phyloP scores from a whole-genome alignment of 30 jellyfish, hydroid and myxozoan genomes.

The Pseudorhiza aurosa region DNA sequence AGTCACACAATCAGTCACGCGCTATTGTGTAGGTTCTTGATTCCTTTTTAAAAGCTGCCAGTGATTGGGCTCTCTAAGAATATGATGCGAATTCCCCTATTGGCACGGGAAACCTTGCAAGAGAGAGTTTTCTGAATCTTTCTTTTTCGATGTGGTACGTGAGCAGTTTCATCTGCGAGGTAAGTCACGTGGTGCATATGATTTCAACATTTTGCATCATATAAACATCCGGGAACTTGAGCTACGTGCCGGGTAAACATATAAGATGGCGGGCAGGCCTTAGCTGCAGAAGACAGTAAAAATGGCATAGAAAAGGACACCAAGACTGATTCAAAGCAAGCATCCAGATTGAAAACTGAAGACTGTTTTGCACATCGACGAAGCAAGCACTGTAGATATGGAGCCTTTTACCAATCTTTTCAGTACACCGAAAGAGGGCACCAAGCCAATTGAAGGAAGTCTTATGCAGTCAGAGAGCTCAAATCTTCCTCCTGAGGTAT shows the following conservation, averaged over 20 bases:
- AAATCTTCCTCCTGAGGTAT: conserved; percentile 79
- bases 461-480: conserved; percentile 57
- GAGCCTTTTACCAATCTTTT: conserved; percentile 42
- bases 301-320: neutral
- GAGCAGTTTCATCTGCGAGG: too few species aligned
- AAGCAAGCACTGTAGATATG: conserved; percentile 9
- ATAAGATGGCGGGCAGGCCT: conserved; percentile 52
- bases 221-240: conserved; percentile 60
- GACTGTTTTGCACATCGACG: too few species aligned
- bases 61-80: too few species aligned
- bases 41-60: too few species aligned
- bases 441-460: conserved; percentile 33
- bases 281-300: neutral
- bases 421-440: conserved; percentile 18
- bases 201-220: conserved; percentile 60
- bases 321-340: conserved; percentile 4
- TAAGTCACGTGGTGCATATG: conserved; percentile 1
- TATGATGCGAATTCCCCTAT: too few species aligned
- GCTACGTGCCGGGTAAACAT: conserved; percentile 12
- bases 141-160: too few species aligned
- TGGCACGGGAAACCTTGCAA: too few species aligned
- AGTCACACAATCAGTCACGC: too few species aligned
- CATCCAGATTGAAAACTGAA: neutral
- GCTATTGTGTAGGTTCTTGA: too few species aligned
- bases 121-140: too few species aligned